Evolutionary conservation across 2,113 vertebrate genomes (phyloP).

Genomic region (Arenaria interpres): DNA sequence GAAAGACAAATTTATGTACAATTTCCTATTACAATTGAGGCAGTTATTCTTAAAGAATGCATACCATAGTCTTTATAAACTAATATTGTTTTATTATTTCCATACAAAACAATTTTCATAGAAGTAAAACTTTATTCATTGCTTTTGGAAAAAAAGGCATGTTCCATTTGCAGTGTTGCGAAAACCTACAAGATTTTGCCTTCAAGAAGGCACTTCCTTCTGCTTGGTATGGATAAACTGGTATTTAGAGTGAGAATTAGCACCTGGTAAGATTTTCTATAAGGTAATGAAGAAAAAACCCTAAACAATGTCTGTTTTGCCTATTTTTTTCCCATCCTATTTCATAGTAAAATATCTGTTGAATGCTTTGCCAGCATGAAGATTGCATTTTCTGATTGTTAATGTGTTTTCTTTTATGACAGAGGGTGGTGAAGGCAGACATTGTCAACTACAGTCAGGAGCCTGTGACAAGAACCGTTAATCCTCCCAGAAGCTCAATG

Average conservation of each 20-base stretch:
- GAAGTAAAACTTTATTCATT: not conserved
- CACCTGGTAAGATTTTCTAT: not conserved
- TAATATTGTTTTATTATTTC: not conserved
- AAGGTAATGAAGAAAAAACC: not conserved
- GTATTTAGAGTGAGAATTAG: not conserved
- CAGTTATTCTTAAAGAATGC: not conserved
- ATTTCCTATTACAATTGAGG: not conserved
- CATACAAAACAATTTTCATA: not conserved
- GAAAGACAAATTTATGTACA: not conserved
- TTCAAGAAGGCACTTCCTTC: not conserved
- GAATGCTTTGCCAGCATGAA: conserved; percentile 28
- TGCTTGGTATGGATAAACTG: not conserved
- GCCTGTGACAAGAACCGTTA: conserved; percentile 84
- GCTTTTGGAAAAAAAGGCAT: not conserved
- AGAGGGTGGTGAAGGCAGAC: conserved; percentile 97
- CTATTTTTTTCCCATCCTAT: not conserved
- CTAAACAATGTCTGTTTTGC: not conserved
- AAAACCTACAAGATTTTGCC: not conserved
- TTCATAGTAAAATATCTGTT: conserved; percentile 12
- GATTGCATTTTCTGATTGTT: conserved; percentile 48
- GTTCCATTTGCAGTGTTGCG: not conserved
- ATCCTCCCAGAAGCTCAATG: conserved; percentile 93
- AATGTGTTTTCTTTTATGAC: conserved; percentile 71
- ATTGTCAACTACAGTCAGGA: conserved; percentile 99
- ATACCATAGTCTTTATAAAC: not conserved